These are phyloP conservation scores for Panthera uncia DNA, from an alignment of 2,113 vertebrate genomes.

Conservation along the genomic window DNA sequence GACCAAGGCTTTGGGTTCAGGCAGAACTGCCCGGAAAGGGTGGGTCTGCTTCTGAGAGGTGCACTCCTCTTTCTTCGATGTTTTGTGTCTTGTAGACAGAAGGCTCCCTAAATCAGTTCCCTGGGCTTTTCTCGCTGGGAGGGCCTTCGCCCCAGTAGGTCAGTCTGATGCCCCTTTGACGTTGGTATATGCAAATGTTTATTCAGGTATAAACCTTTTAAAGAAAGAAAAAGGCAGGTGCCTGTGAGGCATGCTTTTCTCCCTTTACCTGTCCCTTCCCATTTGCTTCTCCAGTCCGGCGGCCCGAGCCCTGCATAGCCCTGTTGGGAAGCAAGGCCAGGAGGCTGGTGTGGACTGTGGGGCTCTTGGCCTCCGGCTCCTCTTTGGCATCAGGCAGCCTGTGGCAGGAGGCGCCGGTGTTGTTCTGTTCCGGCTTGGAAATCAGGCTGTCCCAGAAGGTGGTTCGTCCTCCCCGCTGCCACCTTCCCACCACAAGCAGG, in stretches of 20 bases:
- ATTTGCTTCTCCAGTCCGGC: not conserved
- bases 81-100: not conserved
- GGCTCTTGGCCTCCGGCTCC: not conserved
- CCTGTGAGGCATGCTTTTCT: not conserved
- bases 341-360: not conserved
- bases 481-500: not conserved
- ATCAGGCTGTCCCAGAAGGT: not conserved
- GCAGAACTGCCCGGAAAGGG: not conserved
- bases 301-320: too few species aligned
- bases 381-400: not conserved
- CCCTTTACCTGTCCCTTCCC: not conserved
- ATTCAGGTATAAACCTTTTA: not conserved
- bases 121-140: not conserved
- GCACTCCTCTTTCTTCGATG: fast-evolving
- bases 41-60: not conserved
- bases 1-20: not conserved
- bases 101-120: fast-evolving
- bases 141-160: not conserved
- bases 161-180: too few species aligned
- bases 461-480: not conserved
- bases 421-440: not conserved
- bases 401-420: not conserved
- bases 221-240: not conserved
- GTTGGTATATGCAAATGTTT: not conserved
- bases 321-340: fast-evolving